phyloP scores from a whole-genome alignment of 2,888 invertebrate genomes.

The Tridacna crocea region DNA sequence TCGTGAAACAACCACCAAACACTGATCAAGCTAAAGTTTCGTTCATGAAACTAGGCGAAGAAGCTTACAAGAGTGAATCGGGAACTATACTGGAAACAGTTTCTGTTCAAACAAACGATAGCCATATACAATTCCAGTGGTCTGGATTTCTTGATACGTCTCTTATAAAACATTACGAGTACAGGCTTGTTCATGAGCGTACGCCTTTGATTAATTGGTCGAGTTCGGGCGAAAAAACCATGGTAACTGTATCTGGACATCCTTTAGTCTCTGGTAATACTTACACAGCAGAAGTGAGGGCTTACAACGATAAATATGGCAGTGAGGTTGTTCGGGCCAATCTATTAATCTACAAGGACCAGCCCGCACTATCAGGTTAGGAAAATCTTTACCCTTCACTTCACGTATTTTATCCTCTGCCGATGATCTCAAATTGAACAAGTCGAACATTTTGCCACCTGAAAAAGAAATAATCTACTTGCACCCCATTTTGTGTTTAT shows the following conservation, averaged over 20 bases:
- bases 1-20: background rate
- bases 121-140: slow-evolving; percentile 12
- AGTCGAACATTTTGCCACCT: too few species aligned
- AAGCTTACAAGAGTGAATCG: too few species aligned
- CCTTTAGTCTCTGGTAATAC: background rate
- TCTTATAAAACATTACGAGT: background rate
- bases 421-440: too few species aligned
- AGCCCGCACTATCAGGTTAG: background rate
- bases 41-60: background rate
- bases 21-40: background rate
- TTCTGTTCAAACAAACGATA: slow-evolving; percentile 8
- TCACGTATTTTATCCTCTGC: too few species aligned
- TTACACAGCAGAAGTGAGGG: slow-evolving; percentile 11
- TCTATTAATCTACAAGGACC: slow-evolving; percentile 1
- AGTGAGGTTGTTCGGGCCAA: background rate
- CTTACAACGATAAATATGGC: background rate
- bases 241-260: background rate
- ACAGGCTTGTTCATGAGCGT: background rate
- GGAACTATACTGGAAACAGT: background rate
- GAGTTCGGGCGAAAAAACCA: background rate
- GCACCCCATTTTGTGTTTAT: too few species aligned
- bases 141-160: background rate
- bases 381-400: background rate
- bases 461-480: too few species aligned
- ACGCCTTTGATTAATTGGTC: background rate